Percentiles rank a stretch among this genome's conserved stretches.
Evolutionary conservation across 2,797 vertebrate genomes (phyloP).

Genomic region (Eutrigla gurnardus): DNA sequence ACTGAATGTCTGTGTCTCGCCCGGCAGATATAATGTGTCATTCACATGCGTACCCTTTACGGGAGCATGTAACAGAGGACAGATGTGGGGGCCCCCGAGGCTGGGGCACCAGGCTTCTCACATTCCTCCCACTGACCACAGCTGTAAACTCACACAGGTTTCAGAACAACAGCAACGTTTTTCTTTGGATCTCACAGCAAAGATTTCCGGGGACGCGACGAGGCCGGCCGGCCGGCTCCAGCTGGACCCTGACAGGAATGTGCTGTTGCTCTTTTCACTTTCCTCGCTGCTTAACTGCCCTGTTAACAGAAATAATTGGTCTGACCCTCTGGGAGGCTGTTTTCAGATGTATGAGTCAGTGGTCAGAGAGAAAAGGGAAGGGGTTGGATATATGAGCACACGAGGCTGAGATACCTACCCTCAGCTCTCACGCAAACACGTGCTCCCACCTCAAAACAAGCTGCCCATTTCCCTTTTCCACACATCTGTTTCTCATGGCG

Average conservation of each 20-base stretch:
- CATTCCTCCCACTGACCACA: slow-evolving; percentile 72
- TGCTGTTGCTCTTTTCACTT: slow-evolving; percentile 52
- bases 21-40: slow-evolving; percentile 47
- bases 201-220: slow-evolving; percentile 57
- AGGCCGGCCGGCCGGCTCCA: slow-evolving; percentile 43
- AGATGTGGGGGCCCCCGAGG: slow-evolving; percentile 70
- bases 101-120: slow-evolving; percentile 56
- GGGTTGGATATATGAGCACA: slow-evolving; percentile 20
- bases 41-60: slow-evolving; percentile 41
- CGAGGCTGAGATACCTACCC: slow-evolving; percentile 24
- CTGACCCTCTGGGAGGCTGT: slow-evolving; percentile 55
- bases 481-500: slow-evolving; percentile 83
- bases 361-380: slow-evolving; percentile 16
- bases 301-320: slow-evolving; percentile 71
- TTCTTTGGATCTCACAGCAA: slow-evolving; percentile 56
- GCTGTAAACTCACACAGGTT: slow-evolving; percentile 64
- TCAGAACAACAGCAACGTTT: slow-evolving; percentile 58
- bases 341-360: slow-evolving; percentile 63
- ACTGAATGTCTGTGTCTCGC: slow-evolving; percentile 14
- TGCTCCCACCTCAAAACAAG: slow-evolving; percentile 48
- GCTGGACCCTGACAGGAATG: slow-evolving; percentile 65
- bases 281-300: slow-evolving; percentile 59
- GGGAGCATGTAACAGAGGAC: slow-evolving; percentile 67
- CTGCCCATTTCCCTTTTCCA: slow-evolving; percentile 60
- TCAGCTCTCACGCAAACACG: not conserved